A percentile compares a stretch with the other conserved stretches of the same genome.
These are phyloP conservation scores for Esox lucius DNA, from an alignment of 2,797 vertebrate species.

Conservation along the genomic window DNA sequence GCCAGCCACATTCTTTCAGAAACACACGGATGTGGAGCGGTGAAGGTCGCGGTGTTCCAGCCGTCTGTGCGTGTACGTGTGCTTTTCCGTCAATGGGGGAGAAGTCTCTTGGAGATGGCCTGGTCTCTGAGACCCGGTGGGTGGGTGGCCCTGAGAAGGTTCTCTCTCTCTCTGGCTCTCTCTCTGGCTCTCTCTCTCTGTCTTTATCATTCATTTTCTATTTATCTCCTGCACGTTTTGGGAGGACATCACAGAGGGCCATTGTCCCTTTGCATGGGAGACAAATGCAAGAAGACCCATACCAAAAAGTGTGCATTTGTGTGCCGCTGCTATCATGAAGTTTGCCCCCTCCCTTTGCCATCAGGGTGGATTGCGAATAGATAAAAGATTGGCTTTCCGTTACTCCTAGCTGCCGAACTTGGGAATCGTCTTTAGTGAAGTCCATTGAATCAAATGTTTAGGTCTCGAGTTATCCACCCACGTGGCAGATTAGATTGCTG, in stretches of 20 bases:
- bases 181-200: slow-evolving; percentile 12
- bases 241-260: slow-evolving; percentile 50
- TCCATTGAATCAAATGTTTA: slow-evolving; percentile 52
- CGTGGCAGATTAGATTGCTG: slow-evolving; percentile 62
- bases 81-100: slow-evolving; percentile 5
- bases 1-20: slow-evolving; percentile 12
- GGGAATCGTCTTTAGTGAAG: slow-evolving; percentile 17
- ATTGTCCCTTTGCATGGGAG: slow-evolving; percentile 43
- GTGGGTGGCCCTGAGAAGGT: slow-evolving; percentile 28
- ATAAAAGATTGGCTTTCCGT: background rate
- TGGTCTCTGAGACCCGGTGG: slow-evolving; percentile 45
- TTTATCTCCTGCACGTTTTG: slow-evolving; percentile 35
- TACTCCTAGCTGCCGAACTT: background rate
- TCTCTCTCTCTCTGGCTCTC: slow-evolving; percentile 26
- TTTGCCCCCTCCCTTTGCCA: background rate
- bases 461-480: slow-evolving; percentile 69
- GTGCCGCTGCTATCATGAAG: slow-evolving; percentile 1
- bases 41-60: slow-evolving; percentile 59
- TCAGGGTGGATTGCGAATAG: background rate
- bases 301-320: slow-evolving; percentile 11
- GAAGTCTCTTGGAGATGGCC: slow-evolving; percentile 33
- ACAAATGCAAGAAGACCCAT: slow-evolving; percentile 26
- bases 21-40: slow-evolving; percentile 40
- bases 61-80: slow-evolving; percentile 29
- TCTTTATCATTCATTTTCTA: background rate